phyloP scores from a whole-genome alignment of 2,888 invertebrate species.

The Netelia fuscicornis region DNA sequence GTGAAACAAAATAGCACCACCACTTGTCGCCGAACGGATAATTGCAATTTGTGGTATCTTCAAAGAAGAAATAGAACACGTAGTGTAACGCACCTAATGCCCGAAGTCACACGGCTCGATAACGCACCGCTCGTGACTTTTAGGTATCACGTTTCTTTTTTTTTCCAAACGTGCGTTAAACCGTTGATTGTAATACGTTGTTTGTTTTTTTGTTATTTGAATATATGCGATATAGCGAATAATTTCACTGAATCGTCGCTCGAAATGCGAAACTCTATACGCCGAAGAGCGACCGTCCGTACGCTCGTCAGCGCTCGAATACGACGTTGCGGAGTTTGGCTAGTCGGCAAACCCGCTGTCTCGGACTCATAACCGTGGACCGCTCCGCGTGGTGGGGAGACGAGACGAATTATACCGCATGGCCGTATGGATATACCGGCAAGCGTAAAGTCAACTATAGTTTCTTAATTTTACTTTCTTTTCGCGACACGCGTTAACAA shows the following conservation, averaged over 20 bases:
- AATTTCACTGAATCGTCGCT: slow-evolving; percentile 11
- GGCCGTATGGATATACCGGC: slow-evolving; percentile 58
- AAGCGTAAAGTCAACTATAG: slow-evolving; percentile 34
- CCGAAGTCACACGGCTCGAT: slow-evolving; percentile 65
- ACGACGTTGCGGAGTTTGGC: slow-evolving; percentile 58
- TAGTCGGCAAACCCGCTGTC: slow-evolving; percentile 56
- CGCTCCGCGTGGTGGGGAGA: slow-evolving; percentile 51
- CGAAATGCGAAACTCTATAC: slow-evolving; percentile 46
- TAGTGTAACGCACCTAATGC: slow-evolving; percentile 64
- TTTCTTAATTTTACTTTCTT: slow-evolving; percentile 3
- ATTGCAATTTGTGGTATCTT: slow-evolving; percentile 6
- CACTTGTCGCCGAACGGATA: slow-evolving; percentile 19
- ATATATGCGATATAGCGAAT: slow-evolving; percentile 3
- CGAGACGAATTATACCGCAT: slow-evolving; percentile 58
- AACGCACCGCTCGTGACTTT: slow-evolving; percentile 28
- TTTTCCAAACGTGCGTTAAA: background rate
- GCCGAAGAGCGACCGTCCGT: slow-evolving; percentile 68
- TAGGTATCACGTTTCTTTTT: slow-evolving; percentile 9
- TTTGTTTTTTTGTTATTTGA: slow-evolving; percentile 4
- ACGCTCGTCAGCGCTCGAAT: slow-evolving; percentile 72
- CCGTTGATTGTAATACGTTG: slow-evolving; percentile 15
- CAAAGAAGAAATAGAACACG: slow-evolving; percentile 14
- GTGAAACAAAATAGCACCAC: slow-evolving; percentile 20
- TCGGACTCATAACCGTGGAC: slow-evolving; percentile 32
- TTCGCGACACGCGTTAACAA: background rate